A percentile compares a stretch with the other conserved stretches of the same genome.
phyloP scores from a whole-genome alignment of 37 sponge, comb jelly and placozoan species.

The Bolinopsis microptera region DNA sequence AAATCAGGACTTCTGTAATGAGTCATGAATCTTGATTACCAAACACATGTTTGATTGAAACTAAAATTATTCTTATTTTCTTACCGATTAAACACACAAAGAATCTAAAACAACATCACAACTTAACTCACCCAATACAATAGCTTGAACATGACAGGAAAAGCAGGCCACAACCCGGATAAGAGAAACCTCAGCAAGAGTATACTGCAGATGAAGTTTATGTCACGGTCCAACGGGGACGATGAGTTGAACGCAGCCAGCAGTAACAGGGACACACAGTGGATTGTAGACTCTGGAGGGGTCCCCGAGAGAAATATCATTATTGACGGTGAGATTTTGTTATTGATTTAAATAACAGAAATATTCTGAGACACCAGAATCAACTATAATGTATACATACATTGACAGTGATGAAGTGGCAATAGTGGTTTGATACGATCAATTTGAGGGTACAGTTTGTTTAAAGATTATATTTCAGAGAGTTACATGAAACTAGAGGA shows the following conservation, averaged over 20 bases:
- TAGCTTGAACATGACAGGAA: not conserved
- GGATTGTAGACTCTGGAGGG: not conserved
- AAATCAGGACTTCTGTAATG: too few species aligned
- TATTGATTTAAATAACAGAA: too few species aligned
- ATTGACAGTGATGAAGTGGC: too few species aligned
- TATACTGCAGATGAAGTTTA: constrained; percentile 52
- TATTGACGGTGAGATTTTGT: constrained; percentile 6
- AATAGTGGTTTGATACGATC: too few species aligned
- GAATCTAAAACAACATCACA: not conserved
- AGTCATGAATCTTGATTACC: too few species aligned
- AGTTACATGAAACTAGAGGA: constrained; percentile 50
- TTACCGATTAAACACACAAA: too few species aligned
- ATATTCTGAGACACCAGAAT: too few species aligned
- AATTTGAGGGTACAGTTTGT: too few species aligned
- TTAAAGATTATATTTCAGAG: not conserved
- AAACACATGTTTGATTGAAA: too few species aligned
- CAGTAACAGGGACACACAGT: constrained; percentile 22
- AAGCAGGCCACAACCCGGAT: constrained; percentile 49
- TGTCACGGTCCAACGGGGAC: not conserved
- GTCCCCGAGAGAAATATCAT: not conserved
- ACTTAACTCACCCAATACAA: not conserved
- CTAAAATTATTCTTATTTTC: too few species aligned
- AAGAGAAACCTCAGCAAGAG: constrained; percentile 49
- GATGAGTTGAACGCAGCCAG: not conserved
- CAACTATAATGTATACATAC: too few species aligned